These are phyloP conservation scores for Ectemnius lituratus DNA, from an alignment of 2,888 invertebrate species.

Conservation along the genomic window DNA sequence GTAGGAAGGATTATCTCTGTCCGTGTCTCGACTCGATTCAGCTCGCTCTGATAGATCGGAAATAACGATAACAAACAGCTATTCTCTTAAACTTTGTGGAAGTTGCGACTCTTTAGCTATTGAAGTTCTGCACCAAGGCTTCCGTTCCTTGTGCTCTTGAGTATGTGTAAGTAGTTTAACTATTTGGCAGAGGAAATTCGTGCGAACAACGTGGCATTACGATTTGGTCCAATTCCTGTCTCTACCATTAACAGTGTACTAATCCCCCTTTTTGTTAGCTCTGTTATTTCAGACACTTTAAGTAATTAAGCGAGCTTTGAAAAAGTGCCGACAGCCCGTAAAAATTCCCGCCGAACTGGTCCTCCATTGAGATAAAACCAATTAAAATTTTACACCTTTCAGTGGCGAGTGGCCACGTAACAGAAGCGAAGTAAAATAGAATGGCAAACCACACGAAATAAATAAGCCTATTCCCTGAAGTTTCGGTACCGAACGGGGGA, in stretches of 20 bases:
- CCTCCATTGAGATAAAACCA: neutral
- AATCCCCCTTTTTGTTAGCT: too few relatives aligned
- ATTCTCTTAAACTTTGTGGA: too few relatives aligned
- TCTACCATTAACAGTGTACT: neutral
- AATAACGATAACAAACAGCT: neutral
- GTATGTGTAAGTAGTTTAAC: constrained; percentile 12
- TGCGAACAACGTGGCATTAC: neutral
- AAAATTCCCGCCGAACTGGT: too few relatives aligned
- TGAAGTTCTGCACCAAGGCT: too few relatives aligned
- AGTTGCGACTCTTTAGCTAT: too few relatives aligned
- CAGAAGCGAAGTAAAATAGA: neutral
- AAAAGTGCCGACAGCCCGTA: too few relatives aligned
- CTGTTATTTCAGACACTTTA: too few relatives aligned
- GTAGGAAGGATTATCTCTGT: constrained; percentile 25
- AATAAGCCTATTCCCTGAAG: constrained; percentile 1
- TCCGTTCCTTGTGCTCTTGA: neutral
- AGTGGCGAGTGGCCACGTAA: neutral
- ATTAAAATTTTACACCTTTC: neutral
- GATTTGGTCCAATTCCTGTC: neutral
- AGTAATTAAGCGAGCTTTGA: too few relatives aligned
- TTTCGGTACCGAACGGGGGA: constrained; percentile 5
- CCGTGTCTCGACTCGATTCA: neutral
- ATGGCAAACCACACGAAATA: neutral
- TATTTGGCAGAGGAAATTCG: constrained; percentile 7
- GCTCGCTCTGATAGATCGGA: neutral